Base-by-base conservation (phyloP, 2,888 invertebrate genomes). In the Eulithis testata region DNA sequence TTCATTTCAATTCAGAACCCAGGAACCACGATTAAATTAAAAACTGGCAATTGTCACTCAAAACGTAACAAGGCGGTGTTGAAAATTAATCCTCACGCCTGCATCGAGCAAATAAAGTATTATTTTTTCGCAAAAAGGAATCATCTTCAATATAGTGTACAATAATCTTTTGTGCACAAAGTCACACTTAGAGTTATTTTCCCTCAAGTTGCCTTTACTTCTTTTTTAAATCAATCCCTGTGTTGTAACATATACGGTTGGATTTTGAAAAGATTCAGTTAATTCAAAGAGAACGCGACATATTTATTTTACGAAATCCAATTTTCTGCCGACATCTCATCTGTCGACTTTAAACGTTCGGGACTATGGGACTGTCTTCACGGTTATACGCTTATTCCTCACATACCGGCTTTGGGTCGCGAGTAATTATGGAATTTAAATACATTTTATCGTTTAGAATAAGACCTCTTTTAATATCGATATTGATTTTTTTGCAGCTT, bases 241-340 rank as follows among this genome's bases (percentile, higher is more conserved):
- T 72, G 27, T 0, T 4, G 0, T 31, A 12, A 0, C 0, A 0
- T 0, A 54, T 70, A 83, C 70, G 75, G 79, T 76, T 68, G 68
- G 68, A 68, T 82, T 82, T 86, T 45, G 66, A 45, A 9, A 49
- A 66, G 60, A 66, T 31, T 37, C 54, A 62, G 65, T 78, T 83
- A 83, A 86, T 85, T 86, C 84, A 85, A 87, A 86, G 85, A 84
- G 83, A 85, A 86, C 85, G 86, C 85, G 91, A 91, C 91, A 91
- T 91, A 91, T 93, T 93, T 93, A 93, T 92, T 92, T 91, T 91
- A 88, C 90, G 81, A 91, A 93, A 93, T 93, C 93, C 93, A 92
- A 93, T 93, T 93, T 93, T 92, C 91, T 91, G 91, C 91, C 88
- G 93, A 91, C 93, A 89, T 91, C 86, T 91, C 90, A 91, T 89